Conservation (phyloP, 2,888 invertebrate species). For the Camponotus fellah region DNA sequence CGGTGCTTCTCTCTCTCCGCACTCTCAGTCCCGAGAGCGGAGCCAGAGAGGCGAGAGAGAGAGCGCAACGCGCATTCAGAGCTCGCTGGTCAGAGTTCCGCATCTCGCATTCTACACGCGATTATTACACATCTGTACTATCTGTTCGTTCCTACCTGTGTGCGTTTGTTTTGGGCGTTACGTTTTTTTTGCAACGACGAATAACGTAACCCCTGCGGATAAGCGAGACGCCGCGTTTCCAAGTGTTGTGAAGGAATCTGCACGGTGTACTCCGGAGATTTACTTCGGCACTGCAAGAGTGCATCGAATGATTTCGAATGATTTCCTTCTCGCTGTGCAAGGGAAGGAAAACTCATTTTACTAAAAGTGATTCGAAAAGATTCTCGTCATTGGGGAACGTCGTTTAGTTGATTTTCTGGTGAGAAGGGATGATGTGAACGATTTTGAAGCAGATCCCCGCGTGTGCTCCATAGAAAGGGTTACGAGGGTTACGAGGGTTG, state of each 20-base stretch:
- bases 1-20: constrained; percentile 74
- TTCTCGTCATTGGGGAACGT: not conserved
- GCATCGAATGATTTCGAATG: constrained; percentile 22
- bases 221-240: constrained; percentile 43
- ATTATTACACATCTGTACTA: constrained; percentile 31
- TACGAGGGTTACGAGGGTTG: constrained; percentile 4
- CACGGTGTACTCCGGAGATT: constrained; percentile 18
- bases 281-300: not conserved
- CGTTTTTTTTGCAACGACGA: constrained; percentile 10
- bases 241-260: constrained; percentile 30
- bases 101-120: constrained; percentile 34
- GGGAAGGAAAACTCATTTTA: not conserved
- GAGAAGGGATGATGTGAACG: constrained; percentile 13
- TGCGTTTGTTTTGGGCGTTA: constrained; percentile 2
- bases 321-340: constrained; percentile 6
- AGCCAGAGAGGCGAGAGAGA: constrained; percentile 74
- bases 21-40: constrained; percentile 80
- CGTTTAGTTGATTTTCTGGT: not conserved
- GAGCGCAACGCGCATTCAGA: constrained; percentile 63
- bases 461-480: not conserved
- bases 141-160: constrained; percentile 20
- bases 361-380: not conserved
- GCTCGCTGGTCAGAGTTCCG: constrained; percentile 62
- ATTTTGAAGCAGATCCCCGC: not conserved
- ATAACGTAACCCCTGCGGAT: constrained; percentile 23